Conservation (phyloP, 2,797 vertebrate genomes). For the Sparidentex hasta region DNA sequence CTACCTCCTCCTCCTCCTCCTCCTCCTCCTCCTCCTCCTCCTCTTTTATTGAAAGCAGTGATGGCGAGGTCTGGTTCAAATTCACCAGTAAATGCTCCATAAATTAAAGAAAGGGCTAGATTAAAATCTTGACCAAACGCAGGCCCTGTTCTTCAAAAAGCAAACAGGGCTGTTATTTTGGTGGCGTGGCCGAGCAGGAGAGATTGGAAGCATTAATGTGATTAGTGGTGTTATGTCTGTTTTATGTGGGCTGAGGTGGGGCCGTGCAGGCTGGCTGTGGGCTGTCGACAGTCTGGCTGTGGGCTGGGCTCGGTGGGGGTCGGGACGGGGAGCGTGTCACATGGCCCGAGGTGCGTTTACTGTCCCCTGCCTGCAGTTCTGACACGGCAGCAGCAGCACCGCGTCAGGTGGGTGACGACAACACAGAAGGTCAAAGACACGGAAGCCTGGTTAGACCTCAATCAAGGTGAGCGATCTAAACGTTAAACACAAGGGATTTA, state of each 20-base stretch:
- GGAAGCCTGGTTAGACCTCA: conserved; percentile 32
- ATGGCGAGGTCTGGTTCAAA: conserved; percentile 82
- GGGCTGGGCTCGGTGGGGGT: conserved; percentile 56
- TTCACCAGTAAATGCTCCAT: conserved; percentile 80
- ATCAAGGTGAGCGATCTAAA: conserved; percentile 14
- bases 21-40: conserved; percentile 11
- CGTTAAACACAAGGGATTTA: conserved; percentile 4
- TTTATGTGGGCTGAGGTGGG: conserved; percentile 81
- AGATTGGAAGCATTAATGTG: conserved; percentile 79
- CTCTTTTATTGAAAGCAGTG: conserved; percentile 82
- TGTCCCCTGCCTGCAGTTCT: conserved; percentile 30
- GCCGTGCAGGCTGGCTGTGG: conserved; percentile 57
- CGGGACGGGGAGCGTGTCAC: conserved; percentile 24
- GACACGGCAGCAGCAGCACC: conserved; percentile 18
- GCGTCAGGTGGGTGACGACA: conserved; percentile 49
- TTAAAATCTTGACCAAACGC: conserved; percentile 80
- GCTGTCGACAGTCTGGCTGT: conserved; percentile 62
- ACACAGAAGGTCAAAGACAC: conserved; percentile 61
- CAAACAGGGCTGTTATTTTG: conserved; percentile 73
- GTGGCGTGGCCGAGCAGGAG: conserved; percentile 58
- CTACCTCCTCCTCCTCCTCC: conserved; percentile 71
- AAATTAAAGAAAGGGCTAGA: conserved; percentile 82
- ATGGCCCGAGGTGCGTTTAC: conserved; percentile 44
- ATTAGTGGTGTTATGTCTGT: conserved; percentile 82
- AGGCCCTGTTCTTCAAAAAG: conserved; percentile 70